Base-by-base conservation (phyloP, 1,140 invertebrate species). In the Zelostemma sp. region DNA sequence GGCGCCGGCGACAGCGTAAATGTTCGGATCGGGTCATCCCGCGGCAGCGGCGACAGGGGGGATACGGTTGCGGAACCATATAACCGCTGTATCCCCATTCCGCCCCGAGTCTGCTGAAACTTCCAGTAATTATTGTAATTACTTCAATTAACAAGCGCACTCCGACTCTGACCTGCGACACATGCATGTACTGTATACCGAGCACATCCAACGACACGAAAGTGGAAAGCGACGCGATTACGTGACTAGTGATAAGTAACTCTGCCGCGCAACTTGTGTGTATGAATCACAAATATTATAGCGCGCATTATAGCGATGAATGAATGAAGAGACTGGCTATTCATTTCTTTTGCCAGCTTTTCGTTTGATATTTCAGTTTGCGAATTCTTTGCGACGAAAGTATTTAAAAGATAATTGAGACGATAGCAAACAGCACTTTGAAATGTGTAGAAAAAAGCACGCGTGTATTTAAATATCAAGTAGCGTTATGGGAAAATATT, bases 91-190 rank as follows among this genome's bases (percentile, higher is more conserved):
- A 69, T 72, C 69, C 62, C 74, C 58, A 71, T 79, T 74, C 75
- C 69, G 28, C 74, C 69, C 71, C 48, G 60, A 75, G 79, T 78
- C 74, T 74, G 79, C 76, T 81, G 79, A 85, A 84, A 85, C 81
- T 84, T 84, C 84, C 80, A 80, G 82, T 84, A 85, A 85, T 85
- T 85, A 85, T 81, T 74, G 81, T 84, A 85, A 84, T 85, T 84
- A 83, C 82, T 85, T 80, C 82, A 85, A 85, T 85, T 83, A 85
- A 84, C 83, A 80, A 80, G 83, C 80, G 83, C 81, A 80, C 80
- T n/a, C 83, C 73, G 79, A 81, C 63, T 71, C 65, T 68, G 66
- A 67, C 72, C 72, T 67, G 67, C 63, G 65, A 68, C 64, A 59
- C 67, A 62, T 64, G 50, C 50, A 68, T 60, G 70, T 41, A 61